Conservation (phyloP, 2,888 invertebrate species). For the Sesamia inferens region DNA sequence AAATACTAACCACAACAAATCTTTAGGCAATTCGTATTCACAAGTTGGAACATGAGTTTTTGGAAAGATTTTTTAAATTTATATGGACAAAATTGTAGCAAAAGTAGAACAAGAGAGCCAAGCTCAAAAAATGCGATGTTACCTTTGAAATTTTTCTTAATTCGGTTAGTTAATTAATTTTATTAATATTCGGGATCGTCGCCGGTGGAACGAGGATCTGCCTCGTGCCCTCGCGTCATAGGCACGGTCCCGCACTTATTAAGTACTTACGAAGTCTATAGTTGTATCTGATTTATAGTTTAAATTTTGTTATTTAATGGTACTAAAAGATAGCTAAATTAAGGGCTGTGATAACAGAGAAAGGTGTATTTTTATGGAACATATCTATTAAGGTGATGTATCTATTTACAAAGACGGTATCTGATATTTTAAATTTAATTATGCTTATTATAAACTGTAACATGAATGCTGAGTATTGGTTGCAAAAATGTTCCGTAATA, state of each 20-base stretch:
- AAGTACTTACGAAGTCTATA: slow-evolving; percentile 78
- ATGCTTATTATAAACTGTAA: slow-evolving; percentile 53
- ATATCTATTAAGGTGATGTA: slow-evolving; percentile 75
- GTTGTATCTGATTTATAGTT: slow-evolving; percentile 78
- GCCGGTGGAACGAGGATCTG: slow-evolving; percentile 13
- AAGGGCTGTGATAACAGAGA: slow-evolving; percentile 87
- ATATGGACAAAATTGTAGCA: slow-evolving; percentile 56
- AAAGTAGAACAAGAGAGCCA: slow-evolving; percentile 59
- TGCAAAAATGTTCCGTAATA: slow-evolving; percentile 60
- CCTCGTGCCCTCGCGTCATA: slow-evolving; percentile 1
- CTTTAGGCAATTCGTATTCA: slow-evolving; percentile 53
- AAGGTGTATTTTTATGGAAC: slow-evolving; percentile 79
- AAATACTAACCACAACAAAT: slow-evolving; percentile 36
- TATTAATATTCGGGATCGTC: slow-evolving; percentile 63
- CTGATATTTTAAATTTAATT: slow-evolving; percentile 60
- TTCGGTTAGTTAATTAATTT: slow-evolving; percentile 65
- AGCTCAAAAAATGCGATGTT: slow-evolving; percentile 65
- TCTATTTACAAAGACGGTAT: slow-evolving; percentile 66
- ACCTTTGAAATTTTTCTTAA: slow-evolving; percentile 65
- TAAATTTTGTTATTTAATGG: slow-evolving; percentile 83
- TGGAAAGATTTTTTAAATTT: slow-evolving; percentile 57
- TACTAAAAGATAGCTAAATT: slow-evolving; percentile 77
- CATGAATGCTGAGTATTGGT: slow-evolving; percentile 35
- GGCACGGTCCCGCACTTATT: slow-evolving; percentile 63
- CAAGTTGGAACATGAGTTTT: slow-evolving; percentile 57